Percentiles rank a stretch among this genome's conserved stretches.
Conservation (phyloP, 2,113 vertebrate species). For the Halcyon senegalensis region DNA sequence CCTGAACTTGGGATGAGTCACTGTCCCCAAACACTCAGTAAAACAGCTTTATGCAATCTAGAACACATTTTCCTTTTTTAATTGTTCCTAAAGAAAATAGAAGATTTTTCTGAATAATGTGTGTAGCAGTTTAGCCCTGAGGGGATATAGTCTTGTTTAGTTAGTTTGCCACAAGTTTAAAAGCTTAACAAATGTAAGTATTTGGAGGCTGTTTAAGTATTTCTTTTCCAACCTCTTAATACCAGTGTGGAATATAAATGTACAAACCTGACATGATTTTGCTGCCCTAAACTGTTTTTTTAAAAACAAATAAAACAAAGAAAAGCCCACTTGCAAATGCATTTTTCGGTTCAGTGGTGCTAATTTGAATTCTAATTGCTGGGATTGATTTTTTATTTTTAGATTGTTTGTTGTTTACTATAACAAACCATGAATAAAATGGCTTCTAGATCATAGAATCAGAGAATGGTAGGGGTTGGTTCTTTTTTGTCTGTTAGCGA, state of each 20-base stretch:
- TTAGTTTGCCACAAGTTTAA: conserved; percentile 25
- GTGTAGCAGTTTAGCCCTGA: background rate
- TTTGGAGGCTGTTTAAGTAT: background rate
- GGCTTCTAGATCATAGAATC: background rate
- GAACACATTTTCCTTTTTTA: background rate
- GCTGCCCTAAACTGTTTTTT: background rate
- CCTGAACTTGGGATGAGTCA: background rate
- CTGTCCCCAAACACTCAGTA: background rate
- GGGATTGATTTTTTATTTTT: background rate
- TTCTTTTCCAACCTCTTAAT: background rate
- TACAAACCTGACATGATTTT: background rate
- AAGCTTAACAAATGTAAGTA: background rate
- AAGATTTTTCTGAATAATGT: background rate
- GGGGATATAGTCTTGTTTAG: background rate
- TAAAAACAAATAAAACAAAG: background rate
- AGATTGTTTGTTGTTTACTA: background rate
- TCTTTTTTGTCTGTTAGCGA: background rate
- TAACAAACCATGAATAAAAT: background rate
- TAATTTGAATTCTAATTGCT: background rate
- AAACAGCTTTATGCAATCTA: conserved; percentile 10
- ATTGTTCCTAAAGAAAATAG: conserved; percentile 29
- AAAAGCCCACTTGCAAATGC: background rate
- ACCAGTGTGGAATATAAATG: background rate
- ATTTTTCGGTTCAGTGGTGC: background rate
- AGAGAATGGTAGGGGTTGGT: too few species aligned